phyloP scores from a whole-genome alignment of 2,888 invertebrate species.

The Cosmia pyralina region DNA sequence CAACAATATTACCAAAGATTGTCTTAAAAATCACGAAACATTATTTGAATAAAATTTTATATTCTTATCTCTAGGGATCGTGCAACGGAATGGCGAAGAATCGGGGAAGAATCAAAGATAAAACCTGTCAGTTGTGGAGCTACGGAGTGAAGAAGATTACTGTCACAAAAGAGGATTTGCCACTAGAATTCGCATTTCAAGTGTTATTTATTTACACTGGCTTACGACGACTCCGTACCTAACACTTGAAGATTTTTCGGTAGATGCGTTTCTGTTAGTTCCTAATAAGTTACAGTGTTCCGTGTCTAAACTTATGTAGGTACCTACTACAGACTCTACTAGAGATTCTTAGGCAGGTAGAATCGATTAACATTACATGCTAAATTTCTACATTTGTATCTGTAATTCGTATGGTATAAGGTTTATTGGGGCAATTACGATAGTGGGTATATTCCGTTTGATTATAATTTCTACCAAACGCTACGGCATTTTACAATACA shows the following conservation, averaged over 20 bases:
- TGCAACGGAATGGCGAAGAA: slow-evolving; percentile 42
- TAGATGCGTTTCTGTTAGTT: background rate
- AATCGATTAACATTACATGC: background rate
- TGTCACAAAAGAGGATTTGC: slow-evolving; percentile 63
- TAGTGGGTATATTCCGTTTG: too few species aligned
- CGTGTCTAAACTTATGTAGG: background rate
- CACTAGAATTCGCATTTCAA: slow-evolving; percentile 55
- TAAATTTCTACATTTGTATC: background rate
- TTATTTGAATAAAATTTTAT: slow-evolving; percentile 51
- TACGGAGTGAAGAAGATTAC: slow-evolving; percentile 58
- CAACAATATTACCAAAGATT: slow-evolving; percentile 7
- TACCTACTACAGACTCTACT: background rate
- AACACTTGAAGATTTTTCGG: slow-evolving; percentile 16
- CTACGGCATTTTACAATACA: too few species aligned
- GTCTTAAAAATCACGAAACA: slow-evolving; percentile 37
- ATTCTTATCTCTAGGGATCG: slow-evolving; percentile 35
- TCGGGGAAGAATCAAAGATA: slow-evolving; percentile 60
- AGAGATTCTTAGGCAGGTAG: background rate
- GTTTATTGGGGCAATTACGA: too few species aligned
- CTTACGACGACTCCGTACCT: slow-evolving; percentile 25
- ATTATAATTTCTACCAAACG: too few species aligned
- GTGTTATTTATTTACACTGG: slow-evolving; percentile 59
- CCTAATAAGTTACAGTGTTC: background rate
- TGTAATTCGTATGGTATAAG: background rate
- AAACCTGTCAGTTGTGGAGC: slow-evolving; percentile 58